These are phyloP conservation scores for Emydocephalus ijimae DNA, from an alignment of 2,113 vertebrate species.

Conservation along the genomic window DNA sequence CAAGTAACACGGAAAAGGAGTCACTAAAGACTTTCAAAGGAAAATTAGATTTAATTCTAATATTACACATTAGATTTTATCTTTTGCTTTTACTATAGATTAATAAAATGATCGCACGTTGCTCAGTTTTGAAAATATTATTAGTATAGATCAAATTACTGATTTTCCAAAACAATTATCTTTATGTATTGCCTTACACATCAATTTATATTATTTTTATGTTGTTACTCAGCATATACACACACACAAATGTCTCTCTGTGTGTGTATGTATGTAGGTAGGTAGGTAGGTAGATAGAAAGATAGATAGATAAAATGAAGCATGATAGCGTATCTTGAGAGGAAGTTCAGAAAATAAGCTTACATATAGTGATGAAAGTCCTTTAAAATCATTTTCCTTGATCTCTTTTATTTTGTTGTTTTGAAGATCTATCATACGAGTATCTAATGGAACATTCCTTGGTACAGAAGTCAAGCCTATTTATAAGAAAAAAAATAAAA, in stretches of 20 bases:
- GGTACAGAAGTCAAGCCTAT: slow-evolving; percentile 88
- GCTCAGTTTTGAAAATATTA: neutral
- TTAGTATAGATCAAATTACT: neutral
- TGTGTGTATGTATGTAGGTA: too few relatives aligned
- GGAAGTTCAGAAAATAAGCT: slow-evolving; percentile 56
- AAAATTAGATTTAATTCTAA: neutral
- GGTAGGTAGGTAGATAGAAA: neutral
- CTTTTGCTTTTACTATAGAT: neutral
- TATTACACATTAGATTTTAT: neutral
- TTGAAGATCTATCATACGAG: slow-evolving; percentile 91
- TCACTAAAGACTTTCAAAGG: neutral
- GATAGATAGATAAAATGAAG: neutral
- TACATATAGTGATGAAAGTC: slow-evolving; percentile 83
- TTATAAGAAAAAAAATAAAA: slow-evolving; percentile 35
- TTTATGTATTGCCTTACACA: neutral
- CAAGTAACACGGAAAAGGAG: neutral
- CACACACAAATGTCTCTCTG: neutral
- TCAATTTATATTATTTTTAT: neutral
- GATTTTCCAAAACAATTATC: neutral
- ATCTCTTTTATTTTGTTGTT: slow-evolving; percentile 97
- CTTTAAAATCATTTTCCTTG: slow-evolving; percentile 92
- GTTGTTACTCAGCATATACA: neutral
- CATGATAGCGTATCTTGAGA: neutral
- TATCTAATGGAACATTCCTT: slow-evolving; percentile 85
- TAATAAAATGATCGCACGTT: neutral